Evolutionary conservation across 64 coral and sea anemone species (phyloP).

Genomic region (Platygyra sinensis): DNA sequence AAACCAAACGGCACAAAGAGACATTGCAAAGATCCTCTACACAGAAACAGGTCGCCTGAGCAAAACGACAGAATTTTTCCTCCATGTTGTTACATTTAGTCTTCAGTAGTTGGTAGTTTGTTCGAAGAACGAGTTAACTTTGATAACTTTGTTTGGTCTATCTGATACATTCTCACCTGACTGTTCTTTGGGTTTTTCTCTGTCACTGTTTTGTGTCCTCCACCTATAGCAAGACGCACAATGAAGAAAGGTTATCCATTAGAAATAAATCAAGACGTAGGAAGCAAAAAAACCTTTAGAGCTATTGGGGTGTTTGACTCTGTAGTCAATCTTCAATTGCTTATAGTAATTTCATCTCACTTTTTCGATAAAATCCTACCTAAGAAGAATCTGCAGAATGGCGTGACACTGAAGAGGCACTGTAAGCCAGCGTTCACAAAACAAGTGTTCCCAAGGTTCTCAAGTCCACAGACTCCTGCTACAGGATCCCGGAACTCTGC

Average conservation of each 20-base stretch:
- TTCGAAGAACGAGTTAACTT: too few species aligned
- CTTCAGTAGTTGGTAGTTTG: too few species aligned
- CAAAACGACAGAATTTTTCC: neutral
- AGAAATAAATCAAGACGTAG: neutral
- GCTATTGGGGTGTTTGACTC: too few species aligned
- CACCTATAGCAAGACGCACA: conserved; percentile 13
- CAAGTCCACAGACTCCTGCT: conserved; percentile 75
- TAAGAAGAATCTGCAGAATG: conserved; percentile 86
- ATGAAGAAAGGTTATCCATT: neutral
- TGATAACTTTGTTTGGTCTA: too few species aligned
- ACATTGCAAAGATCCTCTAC: neutral
- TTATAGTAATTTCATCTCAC: too few species aligned
- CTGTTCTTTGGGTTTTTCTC: conserved; percentile 6
- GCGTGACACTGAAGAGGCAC: conserved; percentile 71
- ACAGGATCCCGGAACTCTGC: conserved; percentile 36
- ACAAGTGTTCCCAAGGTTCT: conserved; percentile 86
- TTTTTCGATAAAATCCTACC: conserved; percentile 15
- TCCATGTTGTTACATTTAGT: too few species aligned
- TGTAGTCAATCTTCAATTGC: too few species aligned
- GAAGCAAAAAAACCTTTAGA: neutral
- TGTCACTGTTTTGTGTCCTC: conserved; percentile 20
- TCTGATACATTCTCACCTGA: neutral
- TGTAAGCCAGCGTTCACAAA: conserved; percentile 85
- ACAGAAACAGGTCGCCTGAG: neutral
- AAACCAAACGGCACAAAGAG: too few species aligned